These are phyloP conservation scores for Pygocentrus nattereri DNA, from an alignment of 2,797 vertebrate genomes.

Conservation along the genomic window DNA sequence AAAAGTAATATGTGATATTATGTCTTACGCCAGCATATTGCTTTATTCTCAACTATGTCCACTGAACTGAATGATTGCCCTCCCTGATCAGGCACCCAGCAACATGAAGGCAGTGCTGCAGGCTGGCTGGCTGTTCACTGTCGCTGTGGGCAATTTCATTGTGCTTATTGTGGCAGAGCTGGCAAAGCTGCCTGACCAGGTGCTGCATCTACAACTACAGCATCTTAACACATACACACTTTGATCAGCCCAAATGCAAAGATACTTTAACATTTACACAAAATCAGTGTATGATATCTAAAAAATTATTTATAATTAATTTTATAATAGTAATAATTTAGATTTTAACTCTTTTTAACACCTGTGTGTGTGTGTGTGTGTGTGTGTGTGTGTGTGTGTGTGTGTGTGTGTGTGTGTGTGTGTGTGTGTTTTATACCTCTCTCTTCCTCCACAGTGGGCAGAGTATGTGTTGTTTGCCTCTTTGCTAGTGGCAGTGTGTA, in stretches of 20 bases:
- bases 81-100: conserved; percentile 85
- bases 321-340: no score
- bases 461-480: conserved; percentile 92
- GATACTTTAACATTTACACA: neutral
- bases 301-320: no score
- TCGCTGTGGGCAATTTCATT: conserved; percentile 93
- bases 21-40: neutral
- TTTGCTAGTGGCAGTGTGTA: conserved; percentile 84
- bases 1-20: neutral
- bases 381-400: neutral
- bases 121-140: conserved; percentile 92
- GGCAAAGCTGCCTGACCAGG: conserved; percentile 83
- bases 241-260: neutral
- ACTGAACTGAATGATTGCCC: neutral
- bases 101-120: conserved; percentile 98
- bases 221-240: neutral
- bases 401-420: neutral
- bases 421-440: conserved; percentile 18
- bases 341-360: neutral
- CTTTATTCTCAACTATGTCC: neutral
- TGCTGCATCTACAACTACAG: conserved; percentile 56
- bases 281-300: neutral
- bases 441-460: conserved; percentile 83
- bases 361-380: neutral
- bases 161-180: conserved; percentile 92